phyloP scores from a whole-genome alignment of 2,113 vertebrate genomes.

The Phasianus colchicus region DNA sequence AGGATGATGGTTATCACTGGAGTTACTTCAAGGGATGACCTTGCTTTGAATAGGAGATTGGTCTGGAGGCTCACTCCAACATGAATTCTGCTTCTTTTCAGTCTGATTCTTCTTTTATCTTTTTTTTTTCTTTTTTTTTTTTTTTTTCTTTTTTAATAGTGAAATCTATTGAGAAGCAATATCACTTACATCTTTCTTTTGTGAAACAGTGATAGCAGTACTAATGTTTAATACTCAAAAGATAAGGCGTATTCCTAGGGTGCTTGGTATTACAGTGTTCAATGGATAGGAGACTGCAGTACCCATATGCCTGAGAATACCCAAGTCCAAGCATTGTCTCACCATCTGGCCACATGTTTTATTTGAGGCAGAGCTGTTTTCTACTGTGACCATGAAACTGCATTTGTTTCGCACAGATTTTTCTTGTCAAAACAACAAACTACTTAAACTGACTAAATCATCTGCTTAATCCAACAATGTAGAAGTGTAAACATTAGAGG shows the following conservation, averaged over 20 bases:
- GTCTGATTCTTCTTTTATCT: background rate
- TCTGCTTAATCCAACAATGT: background rate
- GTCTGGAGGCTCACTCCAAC: background rate
- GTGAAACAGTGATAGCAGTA: background rate
- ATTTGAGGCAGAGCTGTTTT: background rate
- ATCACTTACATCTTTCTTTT: background rate
- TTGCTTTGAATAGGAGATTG: background rate
- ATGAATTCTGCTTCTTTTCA: background rate
- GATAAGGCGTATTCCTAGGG: background rate
- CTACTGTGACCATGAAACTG: background rate
- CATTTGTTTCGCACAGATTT: background rate
- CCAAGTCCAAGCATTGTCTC: background rate
- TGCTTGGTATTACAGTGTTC: background rate
- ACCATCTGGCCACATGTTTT: accelerated
- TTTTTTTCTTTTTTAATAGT: no score
- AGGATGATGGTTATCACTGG: background rate
- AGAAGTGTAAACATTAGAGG: background rate
- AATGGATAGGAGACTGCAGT: background rate
- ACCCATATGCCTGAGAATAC: background rate
- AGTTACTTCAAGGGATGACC: background rate
- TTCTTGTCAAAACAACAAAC: background rate
- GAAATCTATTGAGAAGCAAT: background rate
- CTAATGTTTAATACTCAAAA: background rate
- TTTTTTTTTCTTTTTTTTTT: no score
- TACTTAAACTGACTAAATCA: background rate